phyloP scores from a whole-genome alignment of 2,888 invertebrate species.

The Gastracanthus pulcherrimus region DNA sequence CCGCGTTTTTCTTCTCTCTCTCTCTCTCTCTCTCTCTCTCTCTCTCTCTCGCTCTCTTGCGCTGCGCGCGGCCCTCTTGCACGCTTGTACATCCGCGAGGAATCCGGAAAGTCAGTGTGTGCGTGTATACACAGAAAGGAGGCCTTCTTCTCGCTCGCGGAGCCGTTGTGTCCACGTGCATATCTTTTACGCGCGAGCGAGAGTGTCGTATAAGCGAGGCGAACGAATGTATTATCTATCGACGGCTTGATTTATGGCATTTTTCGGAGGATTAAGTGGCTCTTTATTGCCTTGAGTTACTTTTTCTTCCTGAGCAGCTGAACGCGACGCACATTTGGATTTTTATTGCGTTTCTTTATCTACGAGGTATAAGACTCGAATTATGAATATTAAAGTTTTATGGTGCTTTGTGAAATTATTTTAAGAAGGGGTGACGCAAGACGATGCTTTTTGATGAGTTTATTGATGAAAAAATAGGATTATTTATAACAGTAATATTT shows the following conservation, averaged over 20 bases:
- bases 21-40: too few relatives aligned
- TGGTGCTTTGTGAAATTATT: constrained; percentile 5
- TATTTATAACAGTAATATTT: neutral
- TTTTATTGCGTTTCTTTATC: constrained; percentile 43
- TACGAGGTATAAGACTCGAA: neutral
- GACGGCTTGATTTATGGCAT: constrained; percentile 51
- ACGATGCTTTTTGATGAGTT: neutral
- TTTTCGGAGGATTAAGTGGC: constrained; percentile 54
- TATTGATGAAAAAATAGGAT: neutral
- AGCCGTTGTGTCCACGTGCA: neutral
- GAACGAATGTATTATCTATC: constrained; percentile 55
- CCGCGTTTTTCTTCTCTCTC: neutral
- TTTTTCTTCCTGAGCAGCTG: neutral
- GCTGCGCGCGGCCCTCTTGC: too few relatives aligned
- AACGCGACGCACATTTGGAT: neutral
- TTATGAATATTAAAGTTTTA: constrained; percentile 39
- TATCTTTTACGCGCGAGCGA: constrained; percentile 24
- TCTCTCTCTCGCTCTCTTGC: neutral
- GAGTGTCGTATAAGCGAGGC: constrained; percentile 17
- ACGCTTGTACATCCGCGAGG: neutral
- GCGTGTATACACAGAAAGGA: neutral
- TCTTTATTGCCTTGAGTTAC: constrained; percentile 40
- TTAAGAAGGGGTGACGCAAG: neutral
- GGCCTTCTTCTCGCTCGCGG: neutral
- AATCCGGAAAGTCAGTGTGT: constrained; percentile 34